Evolutionary conservation across 2,797 vertebrate genomes (phyloP), one percentile per base, ranked within the genome.

Genomic region (Naso thynnoides): DNA sequence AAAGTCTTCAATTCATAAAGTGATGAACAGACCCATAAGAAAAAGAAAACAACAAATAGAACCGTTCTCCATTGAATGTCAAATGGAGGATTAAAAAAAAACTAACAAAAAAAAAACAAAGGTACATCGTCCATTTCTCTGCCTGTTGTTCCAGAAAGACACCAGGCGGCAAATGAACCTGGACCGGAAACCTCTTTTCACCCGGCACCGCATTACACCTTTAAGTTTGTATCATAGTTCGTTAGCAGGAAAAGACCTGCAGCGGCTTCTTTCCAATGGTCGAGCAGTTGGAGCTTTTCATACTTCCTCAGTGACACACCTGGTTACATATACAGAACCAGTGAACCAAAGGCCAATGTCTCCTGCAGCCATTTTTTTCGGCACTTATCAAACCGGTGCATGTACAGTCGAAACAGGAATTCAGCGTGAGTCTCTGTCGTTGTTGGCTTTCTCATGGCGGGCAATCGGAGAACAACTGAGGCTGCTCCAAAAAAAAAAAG

Each of bases 251-350:
- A 63, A 24, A 48, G 2, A 63, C 82, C 76, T 72, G 67, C 76
- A 87, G 70, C 81, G 85, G 69, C 79, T 73, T 84, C 73, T 64
- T 56, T 76, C 53, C 56, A 68, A 55, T 49, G 48, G 55, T 80
- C 65, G 70, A 76, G 76, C 79, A 53, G 42, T 39, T 23, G 31
- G 44, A 56, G 45, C 55, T 55, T 55, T 41, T 56, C 60, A 23
- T 2, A 24, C 74, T 9, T 53, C 58, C 53, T 69, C 69, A 4
- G 6, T 67, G 52, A 24, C 62, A 65, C 66, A 47, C 38, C 48
- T 50, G 70, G 56, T 80, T 45, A 11, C 56, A 19, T 29, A 53
- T 67, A 54, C 38, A 44, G 39, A 82, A 78, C 80, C 65, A 48
- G 31, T 33, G 16, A 53, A 65, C 21, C 31, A 45, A 64, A 50